Base-by-base conservation (phyloP, 2,888 invertebrate species). In the Drosophila incognita region DNA sequence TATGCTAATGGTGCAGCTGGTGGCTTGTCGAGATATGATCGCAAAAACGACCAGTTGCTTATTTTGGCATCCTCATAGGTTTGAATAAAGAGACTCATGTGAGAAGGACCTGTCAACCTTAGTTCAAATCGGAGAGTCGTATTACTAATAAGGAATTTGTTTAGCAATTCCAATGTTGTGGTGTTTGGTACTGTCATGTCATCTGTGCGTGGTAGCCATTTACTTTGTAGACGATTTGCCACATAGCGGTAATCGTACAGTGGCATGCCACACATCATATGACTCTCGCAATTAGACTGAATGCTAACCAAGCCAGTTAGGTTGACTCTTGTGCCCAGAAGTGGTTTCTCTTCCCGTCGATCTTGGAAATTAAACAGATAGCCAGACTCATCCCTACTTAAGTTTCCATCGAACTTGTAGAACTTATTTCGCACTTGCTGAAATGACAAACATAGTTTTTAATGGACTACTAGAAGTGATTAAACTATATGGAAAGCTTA, bases 331-430 rank as follows among this genome's bases (percentile, higher is more conserved):
- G 81, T 66, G 15, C 64, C 73, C 40, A 75, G 36, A 5, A 88
- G 42, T 0, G 87, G 81, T 6, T 54, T 36, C 36, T 90, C 81
- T 5, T 70, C 51, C 11, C 81, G 81, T 13, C 91, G 73, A 33
- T 95, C 94, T 76, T 94, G 92, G 6, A 94, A 93, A 59, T 93
- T 84, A 53, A 94, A 90, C 89, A 93, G 93, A 56, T 94, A 92
- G 2, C 94, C 94, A 7, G 94, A 93, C 71, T 94, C 94, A 59
- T 92, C 89, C 21, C 87, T 83, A 31, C 90, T 90, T 2, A 93
- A 77, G 0, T 82, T 73, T 4, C 90, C 82, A 67, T 90, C 83
- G 35, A 81, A 83, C 56, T 93, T 92, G 73, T 94, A 92, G 68
- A 94, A 93, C 8, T 90, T 92, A 64, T 94, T 91, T 56, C 93